Conservation (phyloP, 2,113 vertebrate species). For the Paradisaea rubra region DNA sequence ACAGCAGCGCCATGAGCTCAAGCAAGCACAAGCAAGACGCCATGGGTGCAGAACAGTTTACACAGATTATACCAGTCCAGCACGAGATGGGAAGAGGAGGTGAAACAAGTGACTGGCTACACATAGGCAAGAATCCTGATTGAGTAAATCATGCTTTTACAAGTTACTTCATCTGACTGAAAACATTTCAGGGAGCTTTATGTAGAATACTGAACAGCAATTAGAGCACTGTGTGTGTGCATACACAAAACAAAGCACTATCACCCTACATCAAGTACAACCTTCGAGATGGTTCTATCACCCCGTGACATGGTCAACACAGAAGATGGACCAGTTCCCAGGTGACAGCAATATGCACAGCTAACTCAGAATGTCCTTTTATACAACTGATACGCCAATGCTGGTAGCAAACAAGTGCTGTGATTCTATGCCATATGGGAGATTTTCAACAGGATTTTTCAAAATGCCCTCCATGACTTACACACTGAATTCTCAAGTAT, state of each 20-base stretch:
- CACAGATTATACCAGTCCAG: not conserved
- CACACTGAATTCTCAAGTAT: not conserved
- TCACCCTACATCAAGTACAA: not conserved
- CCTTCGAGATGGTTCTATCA: not conserved
- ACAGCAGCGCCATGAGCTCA: not conserved
- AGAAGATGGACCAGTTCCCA: not conserved
- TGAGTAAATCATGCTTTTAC: not conserved
- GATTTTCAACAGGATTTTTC: not conserved
- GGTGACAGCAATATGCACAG: accelerated
- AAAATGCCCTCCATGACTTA: not conserved
- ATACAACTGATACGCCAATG: too few relatives aligned
- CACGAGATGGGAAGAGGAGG: not conserved
- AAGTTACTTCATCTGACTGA: not conserved
- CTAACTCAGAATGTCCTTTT: not conserved
- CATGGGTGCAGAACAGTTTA: accelerated
- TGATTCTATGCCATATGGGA: not conserved
- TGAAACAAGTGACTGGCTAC: not conserved
- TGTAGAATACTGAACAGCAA: not conserved
- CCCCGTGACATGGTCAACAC: accelerated
- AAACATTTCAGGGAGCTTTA: not conserved
- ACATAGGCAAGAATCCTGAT: not conserved
- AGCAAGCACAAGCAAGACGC: accelerated
- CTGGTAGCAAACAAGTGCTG: not conserved
- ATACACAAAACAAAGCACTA: not conserved
- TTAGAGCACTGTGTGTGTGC: not conserved